These are phyloP conservation scores for Agrotis clavis DNA, from an alignment of 2,888 invertebrate genomes.

Conservation along the genomic window DNA sequence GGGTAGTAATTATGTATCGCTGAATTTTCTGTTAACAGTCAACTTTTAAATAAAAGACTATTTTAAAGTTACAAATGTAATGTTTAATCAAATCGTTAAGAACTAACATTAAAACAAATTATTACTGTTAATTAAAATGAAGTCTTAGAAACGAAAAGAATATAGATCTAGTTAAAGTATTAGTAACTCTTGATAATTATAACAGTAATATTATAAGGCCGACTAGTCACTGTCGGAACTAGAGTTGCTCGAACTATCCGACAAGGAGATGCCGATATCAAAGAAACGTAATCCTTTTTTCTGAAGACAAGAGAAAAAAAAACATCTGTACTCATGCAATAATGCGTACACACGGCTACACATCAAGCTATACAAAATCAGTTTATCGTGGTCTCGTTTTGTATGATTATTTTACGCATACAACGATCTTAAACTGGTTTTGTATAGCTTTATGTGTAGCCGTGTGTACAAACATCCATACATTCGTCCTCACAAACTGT, in stretches of 20 bases:
- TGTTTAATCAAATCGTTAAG: constrained; percentile 36
- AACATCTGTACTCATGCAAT: background rate
- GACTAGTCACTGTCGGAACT: constrained; percentile 18
- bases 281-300: constrained; percentile 12
- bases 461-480: no score
- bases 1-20: no score
- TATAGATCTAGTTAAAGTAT: constrained; percentile 18
- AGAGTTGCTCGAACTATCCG: constrained; percentile 29
- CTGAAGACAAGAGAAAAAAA: constrained; percentile 47
- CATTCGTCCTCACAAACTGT: no score
- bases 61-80: constrained; percentile 4
- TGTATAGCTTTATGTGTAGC: no score
- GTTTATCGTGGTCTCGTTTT: no score
- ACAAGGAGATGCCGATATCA: constrained; percentile 4
- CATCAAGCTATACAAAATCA: no score
- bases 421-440: no score
- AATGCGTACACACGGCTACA: no score
- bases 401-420: no score
- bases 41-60: constrained; percentile 27
- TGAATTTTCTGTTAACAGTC: background rate
- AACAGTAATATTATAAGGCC: background rate
- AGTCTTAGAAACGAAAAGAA: constrained; percentile 35
- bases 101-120: constrained; percentile 8
- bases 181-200: background rate
- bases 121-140: background rate